phyloP scores from a whole-genome alignment of 2,888 invertebrate species.

The Eumerus sabulonum region DNA sequence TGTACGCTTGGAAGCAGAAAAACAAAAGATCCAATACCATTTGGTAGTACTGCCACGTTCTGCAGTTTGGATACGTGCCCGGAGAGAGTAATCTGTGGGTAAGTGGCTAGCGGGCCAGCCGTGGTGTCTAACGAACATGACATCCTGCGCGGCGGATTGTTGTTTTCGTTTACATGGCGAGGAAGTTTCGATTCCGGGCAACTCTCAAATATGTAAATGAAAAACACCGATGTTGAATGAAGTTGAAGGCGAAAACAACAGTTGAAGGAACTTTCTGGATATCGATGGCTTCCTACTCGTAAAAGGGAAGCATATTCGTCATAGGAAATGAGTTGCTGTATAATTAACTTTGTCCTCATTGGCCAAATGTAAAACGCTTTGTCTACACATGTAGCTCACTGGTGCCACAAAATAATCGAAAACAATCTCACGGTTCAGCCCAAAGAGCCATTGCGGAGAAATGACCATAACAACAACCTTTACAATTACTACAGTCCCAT shows the following conservation, averaged over 20 bases:
- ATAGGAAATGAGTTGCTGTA: no score
- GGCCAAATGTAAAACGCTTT: no score
- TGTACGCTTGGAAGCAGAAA: no score
- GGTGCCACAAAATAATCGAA: constrained; percentile 2
- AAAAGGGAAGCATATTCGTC: no score
- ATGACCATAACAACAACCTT: constrained; percentile 24
- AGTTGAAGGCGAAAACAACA: no score
- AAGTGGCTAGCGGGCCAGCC: background rate
- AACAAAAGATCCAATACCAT: constrained; percentile 13
- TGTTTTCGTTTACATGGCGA: constrained; percentile 1
- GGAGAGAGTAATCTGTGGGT: constrained; percentile 41
- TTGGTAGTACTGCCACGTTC: constrained; percentile 45
- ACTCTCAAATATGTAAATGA: background rate
- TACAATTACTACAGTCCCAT: constrained; percentile 34
- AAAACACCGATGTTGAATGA: background rate
- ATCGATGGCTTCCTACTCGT: no score
- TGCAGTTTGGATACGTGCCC: constrained; percentile 49
- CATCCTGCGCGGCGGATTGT: constrained; percentile 48
- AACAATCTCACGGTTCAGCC: constrained; percentile 25
- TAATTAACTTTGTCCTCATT: no score
- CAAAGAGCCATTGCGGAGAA: constrained; percentile 39
- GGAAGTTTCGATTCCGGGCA: constrained; percentile 43
- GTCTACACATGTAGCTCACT: no score
- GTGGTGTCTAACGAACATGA: constrained; percentile 54
- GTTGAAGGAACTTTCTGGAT: no score